These are phyloP conservation scores for Megalopta genalis DNA, from an alignment of 1,140 invertebrate species.

Conservation along the genomic window DNA sequence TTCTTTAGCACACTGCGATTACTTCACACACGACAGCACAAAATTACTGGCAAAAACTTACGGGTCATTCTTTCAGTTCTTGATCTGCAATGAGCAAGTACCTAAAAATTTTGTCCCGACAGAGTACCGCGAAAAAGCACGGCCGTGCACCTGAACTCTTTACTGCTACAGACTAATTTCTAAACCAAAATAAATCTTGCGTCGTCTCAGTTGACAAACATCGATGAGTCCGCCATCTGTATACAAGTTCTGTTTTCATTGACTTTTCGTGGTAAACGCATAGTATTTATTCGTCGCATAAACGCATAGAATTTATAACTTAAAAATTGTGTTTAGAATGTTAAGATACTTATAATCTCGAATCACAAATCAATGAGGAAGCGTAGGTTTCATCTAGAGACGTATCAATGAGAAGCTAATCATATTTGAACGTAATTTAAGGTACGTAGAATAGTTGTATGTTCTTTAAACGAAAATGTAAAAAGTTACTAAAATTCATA, in stretches of 20 bases:
- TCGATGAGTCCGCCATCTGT: conserved; percentile 28
- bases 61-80: conserved; percentile 76
- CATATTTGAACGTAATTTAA: too few relatives aligned
- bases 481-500: too few relatives aligned
- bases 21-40: not conserved
- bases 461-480: too few relatives aligned
- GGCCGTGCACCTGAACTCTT: not conserved
- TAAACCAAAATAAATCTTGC: conserved; percentile 60
- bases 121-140: conserved; percentile 47
- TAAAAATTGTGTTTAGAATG: not conserved
- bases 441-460: too few relatives aligned
- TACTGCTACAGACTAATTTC: conserved; percentile 48
- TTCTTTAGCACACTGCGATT: not conserved
- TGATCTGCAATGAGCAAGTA: conserved; percentile 77
- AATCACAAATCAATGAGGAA: not conserved
- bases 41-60: conserved; percentile 61
- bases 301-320: not conserved
- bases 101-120: conserved; percentile 58
- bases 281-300: not conserved
- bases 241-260: not conserved
- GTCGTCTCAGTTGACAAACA: conserved; percentile 34
- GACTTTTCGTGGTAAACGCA: not conserved
- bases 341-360: not conserved
- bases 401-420: too few relatives aligned
- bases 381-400: not conserved